Evolutionary conservation across 2,888 invertebrate genomes (phyloP).

Genomic region (Dendrolimus pini): DNA sequence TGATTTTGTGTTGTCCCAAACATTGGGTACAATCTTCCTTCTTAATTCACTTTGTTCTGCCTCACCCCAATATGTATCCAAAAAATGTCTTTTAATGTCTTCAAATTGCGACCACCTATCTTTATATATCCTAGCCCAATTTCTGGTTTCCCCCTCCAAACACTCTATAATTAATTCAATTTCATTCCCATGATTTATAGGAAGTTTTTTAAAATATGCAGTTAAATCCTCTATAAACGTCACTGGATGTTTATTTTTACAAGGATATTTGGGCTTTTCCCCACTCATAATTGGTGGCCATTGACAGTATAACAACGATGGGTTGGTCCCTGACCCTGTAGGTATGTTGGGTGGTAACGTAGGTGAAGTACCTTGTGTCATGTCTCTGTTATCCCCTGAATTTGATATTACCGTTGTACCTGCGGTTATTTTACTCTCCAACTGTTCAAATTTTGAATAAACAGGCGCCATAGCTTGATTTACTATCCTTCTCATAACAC

Average conservation of each 20-base stretch:
- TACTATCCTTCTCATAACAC: no score
- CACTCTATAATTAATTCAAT: constrained; percentile 2
- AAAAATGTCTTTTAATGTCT: constrained; percentile 5
- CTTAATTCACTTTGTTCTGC: constrained; percentile 2
- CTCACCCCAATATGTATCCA: constrained; percentile 4
- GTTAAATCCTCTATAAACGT: neutral
- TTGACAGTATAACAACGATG: no score
- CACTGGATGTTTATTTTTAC: neutral
- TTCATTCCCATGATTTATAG: neutral
- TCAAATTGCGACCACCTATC: neutral
- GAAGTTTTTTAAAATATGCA: neutral
- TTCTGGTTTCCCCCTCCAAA: neutral
- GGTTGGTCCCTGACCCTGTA: no score
- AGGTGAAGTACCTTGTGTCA: no score
- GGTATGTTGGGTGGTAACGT: no score
- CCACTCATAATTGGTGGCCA: no score
- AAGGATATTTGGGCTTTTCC: no score
- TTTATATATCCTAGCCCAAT: constrained; percentile 3
- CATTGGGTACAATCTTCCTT: neutral
- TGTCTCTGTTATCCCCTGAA: no score
- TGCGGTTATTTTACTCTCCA: no score
- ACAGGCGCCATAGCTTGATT: no score
- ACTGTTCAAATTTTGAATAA: no score
- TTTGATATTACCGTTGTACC: fast-evolving
- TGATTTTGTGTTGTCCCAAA: neutral